Evolutionary conservation across 2,888 invertebrate genomes (phyloP).

Genomic region (Sinopyrophorus schimmeli): DNA sequence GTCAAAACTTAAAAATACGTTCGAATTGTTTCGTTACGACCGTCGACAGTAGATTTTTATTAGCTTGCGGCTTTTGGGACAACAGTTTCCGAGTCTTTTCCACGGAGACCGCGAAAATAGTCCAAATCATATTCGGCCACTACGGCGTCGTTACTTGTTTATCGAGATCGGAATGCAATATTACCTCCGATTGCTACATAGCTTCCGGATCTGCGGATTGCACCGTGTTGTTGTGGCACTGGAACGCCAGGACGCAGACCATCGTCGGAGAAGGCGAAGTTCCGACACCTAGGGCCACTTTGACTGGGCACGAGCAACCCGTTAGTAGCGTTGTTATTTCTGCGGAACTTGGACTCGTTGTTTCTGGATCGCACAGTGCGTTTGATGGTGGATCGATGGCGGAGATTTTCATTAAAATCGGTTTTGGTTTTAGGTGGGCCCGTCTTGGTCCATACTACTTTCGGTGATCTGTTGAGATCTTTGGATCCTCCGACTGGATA

Average conservation of each 20-base stretch:
- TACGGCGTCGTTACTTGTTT: slow-evolving; percentile 98
- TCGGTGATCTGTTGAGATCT: slow-evolving; percentile 94
- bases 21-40: slow-evolving; percentile 97
- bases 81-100: slow-evolving; percentile 98
- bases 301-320: slow-evolving; percentile 97
- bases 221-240: slow-evolving; percentile 98
- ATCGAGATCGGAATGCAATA: slow-evolving; percentile 96
- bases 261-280: slow-evolving; percentile 96
- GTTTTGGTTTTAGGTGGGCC: slow-evolving; percentile 77
- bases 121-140: slow-evolving; percentile 98
- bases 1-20: slow-evolving; percentile 90
- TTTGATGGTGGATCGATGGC: not conserved
- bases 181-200: slow-evolving; percentile 98
- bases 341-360: slow-evolving; percentile 95
- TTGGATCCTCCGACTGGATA: slow-evolving; percentile 79
- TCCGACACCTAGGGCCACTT: slow-evolving; percentile 93
- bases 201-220: slow-evolving; percentile 98
- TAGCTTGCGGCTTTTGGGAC: slow-evolving; percentile 99
- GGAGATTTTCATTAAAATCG: not conserved
- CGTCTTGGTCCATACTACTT: slow-evolving; percentile 95
- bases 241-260: slow-evolving; percentile 95
- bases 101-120: slow-evolving; percentile 95
- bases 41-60: slow-evolving; percentile 94
- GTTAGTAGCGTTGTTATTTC: slow-evolving; percentile 95
- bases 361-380: slow-evolving; percentile 87